These are phyloP conservation scores for Neoaliturus tenellus DNA, from an alignment of 2,888 invertebrate genomes.

Conservation along the genomic window DNA sequence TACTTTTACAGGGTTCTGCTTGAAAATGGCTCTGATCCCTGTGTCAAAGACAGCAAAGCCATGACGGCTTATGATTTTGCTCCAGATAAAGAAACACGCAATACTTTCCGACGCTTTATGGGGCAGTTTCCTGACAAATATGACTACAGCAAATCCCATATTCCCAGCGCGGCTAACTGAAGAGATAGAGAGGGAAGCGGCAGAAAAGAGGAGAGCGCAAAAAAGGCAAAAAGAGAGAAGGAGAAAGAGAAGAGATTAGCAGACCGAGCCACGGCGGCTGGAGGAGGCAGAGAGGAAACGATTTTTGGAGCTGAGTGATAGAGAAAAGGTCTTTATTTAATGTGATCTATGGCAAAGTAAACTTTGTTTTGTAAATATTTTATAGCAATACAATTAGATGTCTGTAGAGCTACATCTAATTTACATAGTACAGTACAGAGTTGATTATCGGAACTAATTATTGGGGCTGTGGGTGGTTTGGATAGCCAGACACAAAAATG, in stretches of 20 bases:
- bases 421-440: too few relatives aligned
- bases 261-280: slow-evolving; percentile 74
- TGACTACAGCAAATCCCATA: slow-evolving; percentile 86
- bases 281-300: slow-evolving; percentile 77
- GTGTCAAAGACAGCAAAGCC: slow-evolving; percentile 79
- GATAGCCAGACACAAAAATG: too few relatives aligned
- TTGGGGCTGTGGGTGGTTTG: too few relatives aligned
- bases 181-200: slow-evolving; percentile 80
- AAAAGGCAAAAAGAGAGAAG: slow-evolving; percentile 80
- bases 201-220: slow-evolving; percentile 81
- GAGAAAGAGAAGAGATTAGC: slow-evolving; percentile 80
- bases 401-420: too few relatives aligned
- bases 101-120: slow-evolving; percentile 84
- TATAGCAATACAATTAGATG: too few relatives aligned
- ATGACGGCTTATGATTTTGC: slow-evolving; percentile 86
- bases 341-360: too few relatives aligned
- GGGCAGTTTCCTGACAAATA: slow-evolving; percentile 82
- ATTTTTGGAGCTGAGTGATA: slow-evolving; percentile 82
- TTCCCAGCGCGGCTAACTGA: slow-evolving; percentile 81
- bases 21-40: slow-evolving; percentile 82
- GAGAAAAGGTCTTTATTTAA: slow-evolving; percentile 85
- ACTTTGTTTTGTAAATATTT: too few relatives aligned
- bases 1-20: slow-evolving; percentile 80
- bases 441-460: too few relatives aligned
- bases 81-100: slow-evolving; percentile 79